Base-by-base conservation (phyloP, 2,888 invertebrate genomes). In the Meiosimyza platycephala region DNA sequence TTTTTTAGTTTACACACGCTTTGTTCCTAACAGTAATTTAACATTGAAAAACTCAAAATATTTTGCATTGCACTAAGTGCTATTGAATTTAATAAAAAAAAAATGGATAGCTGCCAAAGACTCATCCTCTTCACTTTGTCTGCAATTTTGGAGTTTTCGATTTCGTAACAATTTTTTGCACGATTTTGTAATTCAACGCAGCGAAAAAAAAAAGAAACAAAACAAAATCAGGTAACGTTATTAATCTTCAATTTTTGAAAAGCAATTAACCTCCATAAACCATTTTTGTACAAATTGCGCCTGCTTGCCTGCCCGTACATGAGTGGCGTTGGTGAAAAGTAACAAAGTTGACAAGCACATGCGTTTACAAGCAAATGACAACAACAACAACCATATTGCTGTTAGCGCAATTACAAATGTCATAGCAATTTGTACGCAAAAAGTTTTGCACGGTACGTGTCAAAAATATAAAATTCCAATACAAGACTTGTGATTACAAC, bases 181-280 rank as follows among this genome's bases (percentile, higher is more conserved):
- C 22, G 40, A 40, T 40, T 40, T 40, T 40, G 2, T 40, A 40
- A 9, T 40, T 40, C 40, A 40, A 40, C 40, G 9, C 40, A 11
- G 22, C 13, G 13, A 57, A 57, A 13, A 22, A 11, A 57, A 22
- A 6, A 18, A n/a, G n/a, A n/a, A 18, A 28, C 16, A 57, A 47
- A 16, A 16, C 6, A 62, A 40, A 62, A 62, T 1, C 18, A 2
- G 40, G 40, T 9, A 40, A 40, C 11, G 48, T 12, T 40, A 63
- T 63, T n/a, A 63, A 63, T 63, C 63, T 48, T 63, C 48, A 47
- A 47, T 47, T 11, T 28, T 63, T 63, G 63, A 47, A 40, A 63
- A 48, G 47, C 64, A 64, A 64, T 64, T 64, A 64, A 64, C 64
- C 64, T 64, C 50, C 40, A 51, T 64, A 64, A 50, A 50, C 64